Base-by-base conservation (phyloP, 2,888 invertebrate species). In the Drosophila peninsularis region DNA sequence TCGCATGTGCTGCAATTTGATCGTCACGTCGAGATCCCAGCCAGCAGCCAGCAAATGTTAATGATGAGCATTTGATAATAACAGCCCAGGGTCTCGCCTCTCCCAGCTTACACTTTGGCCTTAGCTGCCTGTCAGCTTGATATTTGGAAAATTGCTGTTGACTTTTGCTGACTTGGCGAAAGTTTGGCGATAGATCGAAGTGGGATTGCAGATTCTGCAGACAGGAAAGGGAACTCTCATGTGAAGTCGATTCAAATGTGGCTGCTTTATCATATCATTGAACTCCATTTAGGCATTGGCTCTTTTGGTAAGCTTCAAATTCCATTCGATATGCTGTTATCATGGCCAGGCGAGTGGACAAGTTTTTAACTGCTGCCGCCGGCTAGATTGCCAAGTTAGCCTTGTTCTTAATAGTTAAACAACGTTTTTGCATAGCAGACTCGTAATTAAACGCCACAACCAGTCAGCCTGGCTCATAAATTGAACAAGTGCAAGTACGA, bases 11-110 rank as follows among this genome's bases (percentile, higher is more conserved):
- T 72, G 83, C 87, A 82, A 82, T 87, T 82, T 84, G 85, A 87
- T 87, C 87, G 70, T 77, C 81, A 81, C 68, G 75, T 67, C 62
- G 79, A 65, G 87, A 83, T 86, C 78, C 71, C 74, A 54, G 58
- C 69, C 60, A 55, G 55, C 36, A 62, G 58, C 34, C 27, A 64
- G 36, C 57, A 57, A 72, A 86, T 84, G 81, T 75, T 87, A 78
- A 78, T 84, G 83, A 80, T 78, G 78, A 78, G 82, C 83, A 87
- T 83, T 87, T 83, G 85, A 80, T 82, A 87, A 87, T 84, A 80
- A 81, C 57, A 68, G 63, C 68, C 53, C 52, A 44, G 65, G 19
- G 30, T 45, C 36, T 34, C 42, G 34, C 32, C 14, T 44, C 71
- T 53, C 19, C 49, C 30, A 45, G 47, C 32, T 58, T 55, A 32